Evolutionary conservation across 1,140 invertebrate species (phyloP), one percentile per base, ranked within the genome.

Genomic region (Holotrichia oblita): DNA sequence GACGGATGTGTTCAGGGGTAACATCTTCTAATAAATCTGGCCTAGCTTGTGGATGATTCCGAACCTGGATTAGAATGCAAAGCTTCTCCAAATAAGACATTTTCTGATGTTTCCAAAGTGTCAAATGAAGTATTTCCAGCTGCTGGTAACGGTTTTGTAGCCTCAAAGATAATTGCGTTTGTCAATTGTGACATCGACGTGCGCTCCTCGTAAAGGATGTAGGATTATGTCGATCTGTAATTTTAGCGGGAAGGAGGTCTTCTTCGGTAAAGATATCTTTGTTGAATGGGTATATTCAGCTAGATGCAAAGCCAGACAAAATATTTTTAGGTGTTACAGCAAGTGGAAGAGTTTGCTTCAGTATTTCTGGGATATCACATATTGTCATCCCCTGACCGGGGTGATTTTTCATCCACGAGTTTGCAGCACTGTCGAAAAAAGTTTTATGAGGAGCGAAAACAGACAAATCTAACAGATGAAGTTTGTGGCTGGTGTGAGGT

Each of bases 371-470:
- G 69, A 89, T 85, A 78, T 89, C 87, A 81, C 88, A 89, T 24
- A 89, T 88, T 10, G 85, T 85, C 81, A 90, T 87, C 17, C 85
- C 79, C 83, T 86, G 87, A 27, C 87, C 87, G 48, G 86, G 85
- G 76, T 90, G 82, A 79, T 77, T 86, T 79, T 80, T 69, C 84
- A 89, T 83, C 87, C 87, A 90, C 44, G 59, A 83, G 81, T 87
- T 84, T 48, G 24, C 24, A 73, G 69, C 27, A 2, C 24, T 40
- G 40, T 73, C 1, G 12, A 3, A 34, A 73, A n/a, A 27, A n/a
- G 24, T 4, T 80, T 89, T 89, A 6, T 89, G 84, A 55, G 87
- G 84, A 6, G 83, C 85, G 80, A 82, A 87, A 17, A 89, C 84
- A 40, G 83, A 79, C 34, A 83, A 77, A 81, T 88, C 87, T 3